Percentiles rank a stretch among this genome's conserved stretches.
Conservation (phyloP, 2,113 vertebrate genomes). For the Apodemus speciosus region DNA sequence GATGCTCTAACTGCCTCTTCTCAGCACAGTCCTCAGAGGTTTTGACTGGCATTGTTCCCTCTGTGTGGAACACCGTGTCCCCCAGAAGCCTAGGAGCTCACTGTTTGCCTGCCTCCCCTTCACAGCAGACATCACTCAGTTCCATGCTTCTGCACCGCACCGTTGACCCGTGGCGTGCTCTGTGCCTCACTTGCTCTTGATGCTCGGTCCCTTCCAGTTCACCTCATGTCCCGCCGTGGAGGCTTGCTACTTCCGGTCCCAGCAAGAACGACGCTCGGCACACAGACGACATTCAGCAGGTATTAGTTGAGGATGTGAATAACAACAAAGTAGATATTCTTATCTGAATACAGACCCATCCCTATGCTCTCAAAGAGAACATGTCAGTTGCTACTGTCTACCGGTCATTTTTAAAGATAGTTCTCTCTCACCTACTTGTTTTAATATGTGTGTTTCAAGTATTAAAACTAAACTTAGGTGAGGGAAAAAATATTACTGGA, state of each 20-base stretch:
- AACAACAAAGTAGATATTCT: neutral
- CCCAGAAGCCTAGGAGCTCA: neutral
- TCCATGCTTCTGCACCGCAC: neutral
- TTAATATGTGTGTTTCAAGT: slow-evolving; percentile 13
- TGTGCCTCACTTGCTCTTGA: neutral
- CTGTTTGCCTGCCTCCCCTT: too few relatives aligned
- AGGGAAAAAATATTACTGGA: neutral
- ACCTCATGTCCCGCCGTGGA: neutral
- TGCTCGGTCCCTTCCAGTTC: neutral
- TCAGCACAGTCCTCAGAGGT: neutral
- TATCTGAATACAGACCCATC: neutral
- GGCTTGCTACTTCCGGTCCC: neutral
- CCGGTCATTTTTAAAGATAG: neutral
- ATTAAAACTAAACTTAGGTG: neutral
- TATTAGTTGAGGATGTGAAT: neutral
- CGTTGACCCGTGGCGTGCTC: neutral
- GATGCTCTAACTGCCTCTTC: neutral
- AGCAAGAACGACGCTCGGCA: neutral
- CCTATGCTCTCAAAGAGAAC: neutral
- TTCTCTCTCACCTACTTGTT: neutral
- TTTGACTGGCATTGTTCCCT: neutral
- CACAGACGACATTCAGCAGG: neutral
- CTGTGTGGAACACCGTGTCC: neutral
- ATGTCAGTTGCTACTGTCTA: neutral
- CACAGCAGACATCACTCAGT: neutral